A percentile compares a stretch with the other conserved stretches of the same genome.
Evolutionary conservation across 2,113 vertebrate genomes (phyloP).

Genomic region (Cairina moschata): DNA sequence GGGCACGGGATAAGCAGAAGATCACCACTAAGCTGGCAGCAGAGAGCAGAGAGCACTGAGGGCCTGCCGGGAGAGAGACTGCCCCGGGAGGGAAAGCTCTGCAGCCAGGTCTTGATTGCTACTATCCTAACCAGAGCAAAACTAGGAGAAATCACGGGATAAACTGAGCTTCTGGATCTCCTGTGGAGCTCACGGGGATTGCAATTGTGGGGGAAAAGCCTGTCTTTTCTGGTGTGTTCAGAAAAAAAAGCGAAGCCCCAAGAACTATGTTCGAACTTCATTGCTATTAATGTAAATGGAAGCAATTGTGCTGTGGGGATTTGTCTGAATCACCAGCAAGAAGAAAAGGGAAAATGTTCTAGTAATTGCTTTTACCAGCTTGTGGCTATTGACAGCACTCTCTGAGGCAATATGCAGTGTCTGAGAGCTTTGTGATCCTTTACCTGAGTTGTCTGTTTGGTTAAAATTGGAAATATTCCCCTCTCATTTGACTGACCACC

Average conservation of each 20-base stretch:
- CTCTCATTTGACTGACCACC: not conserved
- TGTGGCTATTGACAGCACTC: not conserved
- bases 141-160: not conserved
- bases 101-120: not conserved
- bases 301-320: accelerated
- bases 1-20: not conserved
- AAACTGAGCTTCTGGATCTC: not conserved
- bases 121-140: not conserved
- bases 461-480: not conserved
- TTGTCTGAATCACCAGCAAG: not conserved
- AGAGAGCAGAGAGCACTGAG: not conserved
- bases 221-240: not conserved
- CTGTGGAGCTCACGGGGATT: not conserved
- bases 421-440: not conserved
- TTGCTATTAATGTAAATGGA: not conserved
- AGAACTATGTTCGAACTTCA: not conserved
- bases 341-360: not conserved
- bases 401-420: not conserved
- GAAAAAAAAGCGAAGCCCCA: not conserved
- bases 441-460: not conserved
- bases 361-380: not conserved
- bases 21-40: not conserved
- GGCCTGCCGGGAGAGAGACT: not conserved
- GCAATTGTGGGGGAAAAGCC: not conserved
- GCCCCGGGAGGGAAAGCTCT: not conserved